Conservation (phyloP, 2,113 vertebrate genomes). For the Uropsilus gracilis region DNA sequence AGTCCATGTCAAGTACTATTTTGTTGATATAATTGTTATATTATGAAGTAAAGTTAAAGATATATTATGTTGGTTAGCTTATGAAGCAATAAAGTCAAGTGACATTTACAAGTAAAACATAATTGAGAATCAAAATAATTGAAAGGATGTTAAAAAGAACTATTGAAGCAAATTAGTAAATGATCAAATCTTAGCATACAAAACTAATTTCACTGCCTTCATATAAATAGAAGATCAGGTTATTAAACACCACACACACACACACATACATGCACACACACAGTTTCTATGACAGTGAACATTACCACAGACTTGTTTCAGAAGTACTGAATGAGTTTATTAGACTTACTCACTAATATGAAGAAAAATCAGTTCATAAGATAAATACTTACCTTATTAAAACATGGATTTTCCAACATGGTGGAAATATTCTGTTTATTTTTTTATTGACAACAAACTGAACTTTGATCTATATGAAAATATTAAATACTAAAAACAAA, state of each 20-base stretch:
- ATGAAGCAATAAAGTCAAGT: neutral
- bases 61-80: neutral
- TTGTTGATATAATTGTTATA: neutral
- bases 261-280: too few species aligned
- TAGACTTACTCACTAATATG: neutral
- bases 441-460: neutral
- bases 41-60: neutral
- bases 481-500: neutral
- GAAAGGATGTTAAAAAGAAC: neutral
- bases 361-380: neutral
- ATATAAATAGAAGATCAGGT: neutral
- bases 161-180: neutral
- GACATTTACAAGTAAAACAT: neutral
- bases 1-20: neutral
- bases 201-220: neutral
- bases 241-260: neutral
- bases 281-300: too few species aligned
- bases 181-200: neutral
- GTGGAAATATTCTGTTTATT: neutral
- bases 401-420: neutral
- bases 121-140: neutral
- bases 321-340: neutral
- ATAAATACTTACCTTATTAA: too few species aligned
- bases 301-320: neutral
- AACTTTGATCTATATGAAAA: neutral